Conservation (phyloP, 2,113 vertebrate species). For the Indicator maculatus region DNA sequence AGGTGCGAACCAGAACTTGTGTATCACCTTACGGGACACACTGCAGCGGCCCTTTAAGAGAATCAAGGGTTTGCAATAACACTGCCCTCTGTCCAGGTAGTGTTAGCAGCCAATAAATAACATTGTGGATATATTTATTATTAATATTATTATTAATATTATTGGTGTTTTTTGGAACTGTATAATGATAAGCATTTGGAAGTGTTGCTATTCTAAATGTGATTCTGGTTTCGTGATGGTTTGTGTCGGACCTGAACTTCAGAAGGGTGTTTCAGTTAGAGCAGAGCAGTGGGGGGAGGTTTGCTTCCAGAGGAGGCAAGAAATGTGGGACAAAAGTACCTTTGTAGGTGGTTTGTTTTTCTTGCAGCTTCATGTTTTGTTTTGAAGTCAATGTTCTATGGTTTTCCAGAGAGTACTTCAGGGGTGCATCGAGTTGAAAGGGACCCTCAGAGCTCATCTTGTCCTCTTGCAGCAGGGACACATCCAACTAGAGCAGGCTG, state of each 20-base stretch:
- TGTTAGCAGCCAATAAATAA: slow-evolving; percentile 94
- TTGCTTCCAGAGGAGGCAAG: slow-evolving; percentile 50
- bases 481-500: no score
- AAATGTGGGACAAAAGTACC: not conserved
- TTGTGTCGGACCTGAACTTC: not conserved
- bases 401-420: not conserved
- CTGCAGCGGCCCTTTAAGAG: slow-evolving; percentile 99
- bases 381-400: not conserved
- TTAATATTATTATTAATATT: no score
- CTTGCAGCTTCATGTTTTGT: not conserved
- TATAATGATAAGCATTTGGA: slow-evolving; percentile 76
- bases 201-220: not conserved
- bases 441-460: no score
- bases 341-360: not conserved
- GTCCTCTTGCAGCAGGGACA: no score
- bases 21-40: slow-evolving; percentile 99
- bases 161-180: slow-evolving; percentile 59
- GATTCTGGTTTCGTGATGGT: not conserved
- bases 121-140: slow-evolving; percentile 77
- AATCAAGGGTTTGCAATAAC: slow-evolving; percentile 99
- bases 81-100: slow-evolving; percentile 99
- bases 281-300: slow-evolving; percentile 39
- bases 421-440: no score
- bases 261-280: slow-evolving; percentile 16
- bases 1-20: slow-evolving; percentile 99